Percentiles rank a stretch among this genome's conserved stretches.
phyloP scores from a whole-genome alignment of 2,113 vertebrate genomes.

The Cranoglanis bouderius region DNA sequence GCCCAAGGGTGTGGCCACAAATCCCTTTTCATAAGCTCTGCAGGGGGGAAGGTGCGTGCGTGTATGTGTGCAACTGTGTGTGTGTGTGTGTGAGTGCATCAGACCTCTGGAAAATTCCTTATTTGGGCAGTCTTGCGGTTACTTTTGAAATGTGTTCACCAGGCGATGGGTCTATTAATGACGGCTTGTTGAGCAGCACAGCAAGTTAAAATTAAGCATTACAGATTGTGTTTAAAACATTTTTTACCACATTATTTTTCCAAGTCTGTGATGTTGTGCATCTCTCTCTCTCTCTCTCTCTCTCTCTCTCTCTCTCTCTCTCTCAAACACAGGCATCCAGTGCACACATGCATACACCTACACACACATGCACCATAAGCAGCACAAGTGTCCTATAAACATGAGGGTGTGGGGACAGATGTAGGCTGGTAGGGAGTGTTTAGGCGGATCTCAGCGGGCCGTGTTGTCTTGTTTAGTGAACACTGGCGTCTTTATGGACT shows the following conservation, averaged over 20 bases:
- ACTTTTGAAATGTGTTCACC: conserved; percentile 34
- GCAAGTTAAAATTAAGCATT: conserved; percentile 10
- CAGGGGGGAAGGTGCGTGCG: conserved; percentile 37
- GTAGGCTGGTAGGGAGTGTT: conserved; percentile 41
- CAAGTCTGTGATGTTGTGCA: conserved; percentile 3
- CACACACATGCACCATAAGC: conserved; percentile 22
- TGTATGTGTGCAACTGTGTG: conserved; percentile 22
- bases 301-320: background rate
- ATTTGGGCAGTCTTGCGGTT: conserved; percentile 42
- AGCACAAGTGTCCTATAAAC: conserved; percentile 50
- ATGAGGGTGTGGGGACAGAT: conserved; percentile 53
- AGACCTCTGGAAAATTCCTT: conserved; percentile 45
- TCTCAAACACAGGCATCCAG: background rate
- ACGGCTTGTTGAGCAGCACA: background rate
- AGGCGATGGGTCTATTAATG: conserved; percentile 19
- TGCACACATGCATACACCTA: conserved; percentile 18
- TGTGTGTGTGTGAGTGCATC: conserved; percentile 33
- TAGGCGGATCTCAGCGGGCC: conserved; percentile 42
- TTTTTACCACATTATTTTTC: background rate
- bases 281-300: background rate
- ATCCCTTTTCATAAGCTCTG: conserved; percentile 47
- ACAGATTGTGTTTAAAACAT: conserved; percentile 15
- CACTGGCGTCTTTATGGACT: conserved; percentile 55
- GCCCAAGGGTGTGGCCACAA: conserved; percentile 51
- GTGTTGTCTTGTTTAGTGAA: conserved; percentile 47